Percentiles rank a stretch among this genome's conserved stretches.
These are phyloP conservation scores for Sigmodon hispidus DNA, from an alignment of 2,113 vertebrate genomes.

Conservation along the genomic window DNA sequence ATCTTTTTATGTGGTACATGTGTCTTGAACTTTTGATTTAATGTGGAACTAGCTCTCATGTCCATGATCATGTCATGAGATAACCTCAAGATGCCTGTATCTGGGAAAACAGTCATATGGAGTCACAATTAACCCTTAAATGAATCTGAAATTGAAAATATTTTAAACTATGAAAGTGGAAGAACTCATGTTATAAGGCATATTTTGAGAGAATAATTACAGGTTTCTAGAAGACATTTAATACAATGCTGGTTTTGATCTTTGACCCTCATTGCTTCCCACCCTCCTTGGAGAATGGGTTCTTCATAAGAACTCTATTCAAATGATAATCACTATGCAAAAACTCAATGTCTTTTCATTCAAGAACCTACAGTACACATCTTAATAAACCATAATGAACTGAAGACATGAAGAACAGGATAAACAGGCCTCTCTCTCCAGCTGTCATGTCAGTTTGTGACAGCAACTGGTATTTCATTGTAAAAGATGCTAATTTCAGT, in stretches of 20 bases:
- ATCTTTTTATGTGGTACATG: background rate
- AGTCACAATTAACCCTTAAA: background rate
- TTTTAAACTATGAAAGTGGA: background rate
- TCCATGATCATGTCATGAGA: background rate
- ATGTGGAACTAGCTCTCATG: background rate
- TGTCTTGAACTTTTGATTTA: background rate
- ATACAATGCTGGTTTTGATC: slow-evolving; percentile 57
- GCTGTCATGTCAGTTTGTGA: slow-evolving; percentile 84
- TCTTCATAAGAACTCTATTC: slow-evolving; percentile 32
- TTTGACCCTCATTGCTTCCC: slow-evolving; percentile 55
- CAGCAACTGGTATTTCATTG: slow-evolving; percentile 87
- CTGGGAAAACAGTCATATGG: no score
- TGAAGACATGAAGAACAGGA: slow-evolving; percentile 75
- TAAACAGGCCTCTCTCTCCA: slow-evolving; percentile 83
- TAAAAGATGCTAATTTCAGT: slow-evolving; percentile 89
- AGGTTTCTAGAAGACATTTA: slow-evolving; percentile 34
- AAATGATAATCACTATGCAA: slow-evolving; percentile 69
- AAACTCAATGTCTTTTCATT: slow-evolving; percentile 55
- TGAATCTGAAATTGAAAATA: background rate
- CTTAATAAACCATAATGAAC: slow-evolving; percentile 76
- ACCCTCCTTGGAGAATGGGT: slow-evolving; percentile 53
- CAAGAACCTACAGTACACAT: slow-evolving; percentile 74
- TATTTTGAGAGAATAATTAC: background rate
- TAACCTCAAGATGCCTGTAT: background rate
- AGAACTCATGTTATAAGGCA: background rate